A percentile compares a stretch with the other conserved stretches of the same genome.
Evolutionary conservation across 2,113 vertebrate species (phyloP).

Genomic region (Falcunculus frontatus): DNA sequence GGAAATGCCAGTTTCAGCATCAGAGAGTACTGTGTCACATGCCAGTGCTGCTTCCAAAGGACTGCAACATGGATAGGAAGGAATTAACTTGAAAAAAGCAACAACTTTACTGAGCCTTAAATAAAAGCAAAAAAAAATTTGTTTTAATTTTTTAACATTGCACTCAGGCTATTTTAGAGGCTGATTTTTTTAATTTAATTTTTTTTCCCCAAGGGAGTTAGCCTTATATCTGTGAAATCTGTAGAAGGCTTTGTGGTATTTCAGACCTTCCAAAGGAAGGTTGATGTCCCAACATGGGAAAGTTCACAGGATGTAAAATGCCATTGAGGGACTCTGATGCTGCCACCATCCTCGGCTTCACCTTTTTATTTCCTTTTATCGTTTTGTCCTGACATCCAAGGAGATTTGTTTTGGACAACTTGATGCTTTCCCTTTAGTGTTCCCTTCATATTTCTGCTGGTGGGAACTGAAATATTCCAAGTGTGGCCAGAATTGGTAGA

Average conservation of each 20-base stretch:
- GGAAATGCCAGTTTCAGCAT: not conserved
- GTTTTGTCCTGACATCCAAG: not conserved
- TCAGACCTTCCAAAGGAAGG: not conserved
- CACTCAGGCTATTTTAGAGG: constrained; percentile 8
- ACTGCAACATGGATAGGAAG: rapidly evolving
- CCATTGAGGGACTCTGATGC: not conserved
- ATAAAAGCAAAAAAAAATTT: not conserved
- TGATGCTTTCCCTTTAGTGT: not conserved
- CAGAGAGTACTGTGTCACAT: rapidly evolving
- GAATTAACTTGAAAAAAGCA: constrained; percentile 53
- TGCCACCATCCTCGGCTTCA: not conserved
- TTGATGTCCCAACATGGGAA: not conserved
- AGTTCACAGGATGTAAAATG: not conserved
- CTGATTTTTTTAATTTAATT: not conserved
- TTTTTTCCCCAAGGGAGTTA: not conserved
- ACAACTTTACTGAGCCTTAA: constrained; percentile 63
- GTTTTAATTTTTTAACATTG: not conserved
- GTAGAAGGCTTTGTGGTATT: not conserved
- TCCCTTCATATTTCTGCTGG: not conserved
- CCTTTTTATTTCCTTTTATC: not conserved
- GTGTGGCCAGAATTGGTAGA: not conserved
- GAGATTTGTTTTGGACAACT: not conserved
- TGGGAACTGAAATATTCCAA: not conserved
- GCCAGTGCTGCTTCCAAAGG: not conserved
- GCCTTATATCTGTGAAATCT: not conserved